Conservation (phyloP, 2,797 vertebrate genomes). For the Eulemur coronatus region DNA sequence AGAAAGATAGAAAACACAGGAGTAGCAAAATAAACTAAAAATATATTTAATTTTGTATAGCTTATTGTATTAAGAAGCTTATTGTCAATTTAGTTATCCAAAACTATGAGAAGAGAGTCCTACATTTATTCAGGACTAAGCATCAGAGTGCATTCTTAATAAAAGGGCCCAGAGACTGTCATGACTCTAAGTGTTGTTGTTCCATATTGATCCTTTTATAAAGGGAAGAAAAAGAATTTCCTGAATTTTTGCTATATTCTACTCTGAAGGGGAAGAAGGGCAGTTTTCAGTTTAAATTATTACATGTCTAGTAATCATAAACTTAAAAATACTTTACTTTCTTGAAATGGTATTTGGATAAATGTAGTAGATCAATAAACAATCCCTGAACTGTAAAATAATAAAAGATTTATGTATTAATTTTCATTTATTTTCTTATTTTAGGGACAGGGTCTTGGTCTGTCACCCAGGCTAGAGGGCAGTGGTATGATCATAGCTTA, state of each 20-base stretch:
- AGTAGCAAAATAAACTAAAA: background rate
- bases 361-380: background rate
- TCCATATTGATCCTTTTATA: background rate
- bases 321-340: conserved; percentile 38
- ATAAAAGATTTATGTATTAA: background rate
- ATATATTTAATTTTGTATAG: background rate
- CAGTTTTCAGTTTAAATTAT: conserved; percentile 10
- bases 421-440: too few relatives aligned
- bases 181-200: background rate
- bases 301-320: conserved; percentile 10
- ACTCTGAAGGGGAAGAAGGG: background rate
- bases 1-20: background rate
- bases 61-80: conserved; percentile 29
- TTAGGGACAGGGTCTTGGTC: too few relatives aligned
- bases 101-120: background rate
- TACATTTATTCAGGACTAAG: background rate
- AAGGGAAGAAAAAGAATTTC: background rate
- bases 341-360: background rate
- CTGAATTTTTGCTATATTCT: conserved; percentile 26
- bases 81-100: background rate
- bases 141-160: background rate
- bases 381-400: background rate
- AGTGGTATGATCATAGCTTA: too few relatives aligned
- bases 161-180: background rate
- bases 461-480: too few relatives aligned